Base-by-base conservation (phyloP, 2,797 vertebrate genomes). In the Hafferia zeledoni region DNA sequence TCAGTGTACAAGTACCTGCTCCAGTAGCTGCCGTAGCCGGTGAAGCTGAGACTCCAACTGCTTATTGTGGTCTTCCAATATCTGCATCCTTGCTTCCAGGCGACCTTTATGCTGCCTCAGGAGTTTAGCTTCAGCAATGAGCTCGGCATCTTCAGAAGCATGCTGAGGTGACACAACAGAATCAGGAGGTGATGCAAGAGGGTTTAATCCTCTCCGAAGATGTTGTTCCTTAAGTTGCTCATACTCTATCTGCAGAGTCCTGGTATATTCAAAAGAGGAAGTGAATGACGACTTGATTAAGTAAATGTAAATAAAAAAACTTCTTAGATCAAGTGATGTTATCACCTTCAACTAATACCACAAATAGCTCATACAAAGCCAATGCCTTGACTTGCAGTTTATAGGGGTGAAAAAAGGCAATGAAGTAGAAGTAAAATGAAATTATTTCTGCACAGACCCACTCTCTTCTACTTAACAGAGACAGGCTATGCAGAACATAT, bases 21-120 rank as follows among this genome's bases (percentile, higher is more conserved):
- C 99, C 70, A 99, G 98, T 9, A 99, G 98, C 97, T 99, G 99
- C 49, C 99, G 98, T 39, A 99, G 98, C 43, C 99, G 98, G 78
- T 99, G 98, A 53, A 99, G 99, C 97, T 99, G 99, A 49, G 99
- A 99, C 97, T 99, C 99, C 96, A 99, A 41, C 75, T 99, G 99
- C 67, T 99, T 99, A 96, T 99, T 99, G 97, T 99, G 99, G 94
- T 99, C 99, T 98, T 99, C 99, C 93, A 99, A 91, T 95, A 99
- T 99, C 96, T 99, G 99, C 99, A 99, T 99, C 95, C 99, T 98
- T 5, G 98, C 99, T 97, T 99, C 99, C 85, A 99, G 98, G 3
- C 99, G 98, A 27, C 99, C 99, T 97, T 99, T 99, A 97, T 99
- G 99, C 90, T 99, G 99, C 87, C 99, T 98, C 28, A 99, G 98